These are phyloP conservation scores for Bombyx mandarina DNA, from an alignment of 1,140 invertebrate genomes.

Conservation along the genomic window DNA sequence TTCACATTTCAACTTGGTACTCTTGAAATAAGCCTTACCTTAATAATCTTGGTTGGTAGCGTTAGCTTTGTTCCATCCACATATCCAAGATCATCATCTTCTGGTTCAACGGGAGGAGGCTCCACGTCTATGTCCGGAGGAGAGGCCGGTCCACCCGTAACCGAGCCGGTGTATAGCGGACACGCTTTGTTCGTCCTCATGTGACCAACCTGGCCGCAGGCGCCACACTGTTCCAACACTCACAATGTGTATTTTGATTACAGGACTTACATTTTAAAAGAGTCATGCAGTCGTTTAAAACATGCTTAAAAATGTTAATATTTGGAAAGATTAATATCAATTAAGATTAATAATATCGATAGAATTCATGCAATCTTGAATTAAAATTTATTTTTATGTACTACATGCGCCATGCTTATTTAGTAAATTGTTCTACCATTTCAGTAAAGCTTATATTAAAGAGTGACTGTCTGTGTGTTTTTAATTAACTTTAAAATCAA, in stretches of 20 bases:
- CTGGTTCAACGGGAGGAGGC: constrained; percentile 75
- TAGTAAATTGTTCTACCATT: no score
- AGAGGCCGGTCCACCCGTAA: constrained; percentile 79
- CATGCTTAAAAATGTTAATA: no score
- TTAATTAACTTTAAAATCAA: no score
- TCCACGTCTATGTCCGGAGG: constrained; percentile 77
- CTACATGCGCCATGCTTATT: no score
- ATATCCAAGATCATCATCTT: constrained; percentile 91
- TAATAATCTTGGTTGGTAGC: constrained; percentile 84
- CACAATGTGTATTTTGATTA: not conserved
- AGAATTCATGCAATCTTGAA: no score
- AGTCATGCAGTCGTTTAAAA: no score
- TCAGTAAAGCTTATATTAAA: no score
- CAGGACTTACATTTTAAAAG: no score
- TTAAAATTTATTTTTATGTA: no score
- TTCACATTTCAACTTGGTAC: not conserved
- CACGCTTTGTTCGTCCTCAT: constrained; percentile 97
- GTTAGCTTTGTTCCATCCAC: constrained; percentile 93
- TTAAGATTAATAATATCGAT: no score
- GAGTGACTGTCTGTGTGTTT: no score
- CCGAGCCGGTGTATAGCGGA: constrained; percentile 87
- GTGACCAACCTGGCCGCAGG: constrained; percentile 91
- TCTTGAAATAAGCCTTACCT: constrained; percentile 66
- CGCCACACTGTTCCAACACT: constrained; percentile 81
- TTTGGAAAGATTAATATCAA: no score